Conservation (phyloP, 2,888 invertebrate species). For the Ferdinandea cuprea region DNA sequence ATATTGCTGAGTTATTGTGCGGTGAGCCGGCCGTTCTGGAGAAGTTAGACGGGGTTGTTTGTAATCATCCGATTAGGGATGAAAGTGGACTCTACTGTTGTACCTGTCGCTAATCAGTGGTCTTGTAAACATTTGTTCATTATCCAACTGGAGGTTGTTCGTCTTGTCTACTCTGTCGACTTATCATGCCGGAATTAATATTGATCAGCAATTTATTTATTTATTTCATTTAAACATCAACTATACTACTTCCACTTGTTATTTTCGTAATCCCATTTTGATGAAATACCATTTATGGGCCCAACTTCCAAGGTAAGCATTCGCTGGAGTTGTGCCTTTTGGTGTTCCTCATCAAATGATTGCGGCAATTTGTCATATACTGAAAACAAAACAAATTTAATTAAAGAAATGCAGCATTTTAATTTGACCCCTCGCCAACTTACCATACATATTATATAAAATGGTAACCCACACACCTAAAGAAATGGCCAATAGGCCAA, state of each 20-base stretch:
- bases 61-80: background rate
- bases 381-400: slow-evolving; percentile 56
- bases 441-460: slow-evolving; percentile 79
- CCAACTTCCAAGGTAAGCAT: slow-evolving; percentile 91
- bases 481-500: slow-evolving; percentile 78
- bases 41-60: background rate
- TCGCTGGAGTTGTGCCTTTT: slow-evolving; percentile 90
- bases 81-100: background rate
- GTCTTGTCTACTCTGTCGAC: no score
- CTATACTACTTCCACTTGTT: slow-evolving; percentile 90
- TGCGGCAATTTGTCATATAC: slow-evolving; percentile 88
- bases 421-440: slow-evolving; percentile 35
- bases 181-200: no score
- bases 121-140: no score
- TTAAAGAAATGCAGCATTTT: slow-evolving; percentile 84
- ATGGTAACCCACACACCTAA: slow-evolving; percentile 78
- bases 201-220: no score
- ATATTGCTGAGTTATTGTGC: slow-evolving; percentile 15
- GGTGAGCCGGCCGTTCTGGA: background rate
- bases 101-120: no score
- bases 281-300: slow-evolving; percentile 91
- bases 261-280: slow-evolving; percentile 96
- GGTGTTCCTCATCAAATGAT: slow-evolving; percentile 89
- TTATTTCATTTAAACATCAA: background rate
- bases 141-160: no score